Evolutionary conservation across 2,888 invertebrate genomes (phyloP), one percentile per base, ranked within the genome.

Genomic region (Scaptodrosophila latifasciaeformis): DNA sequence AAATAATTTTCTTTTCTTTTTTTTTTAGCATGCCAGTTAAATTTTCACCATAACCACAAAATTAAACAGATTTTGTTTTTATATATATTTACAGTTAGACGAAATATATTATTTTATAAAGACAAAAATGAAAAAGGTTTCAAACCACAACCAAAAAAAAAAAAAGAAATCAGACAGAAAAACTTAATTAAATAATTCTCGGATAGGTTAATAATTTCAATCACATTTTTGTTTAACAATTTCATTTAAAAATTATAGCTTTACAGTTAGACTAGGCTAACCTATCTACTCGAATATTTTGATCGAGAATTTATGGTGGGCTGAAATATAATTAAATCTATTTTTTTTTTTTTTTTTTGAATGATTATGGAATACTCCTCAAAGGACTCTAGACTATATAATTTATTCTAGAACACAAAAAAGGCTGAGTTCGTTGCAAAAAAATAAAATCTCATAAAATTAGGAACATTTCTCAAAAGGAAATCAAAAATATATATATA

Each of bases 111-210:
- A n/a, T n/a, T n/a, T n/a, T n/a, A n/a, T n/a, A n/a, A n/a, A n/a
- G n/a, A n/a, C n/a, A n/a, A n/a, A n/a, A n/a, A n/a, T n/a, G n/a
- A n/a, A n/a, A n/a, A n/a, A n/a, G n/a, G n/a, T n/a, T n/a, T n/a
- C n/a, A n/a, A n/a, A 34, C 13, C 12, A 34, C 13, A n/a, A 34
- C 13, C 12, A 67, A 59, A 54, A 29, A 62, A 61, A 46, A 62
- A 31, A 51, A 53, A 57, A 52, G 31, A 52, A 60, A 57, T 67
- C 34, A 51, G 45, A 61, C 50, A 12, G 29, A 54, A 51, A 55
- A 45, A 48, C 47, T 58, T 45, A 47, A 51, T 37, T 52, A 62
- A 65, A 52, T 62, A 58, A 77, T 74, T 74, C 67, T 54, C 52
- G 17, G 59, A n/a, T n/a, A n/a, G n/a, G n/a, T n/a, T n/a, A n/a